Conservation (phyloP, 2,888 invertebrate species). For the Timema podura region DNA sequence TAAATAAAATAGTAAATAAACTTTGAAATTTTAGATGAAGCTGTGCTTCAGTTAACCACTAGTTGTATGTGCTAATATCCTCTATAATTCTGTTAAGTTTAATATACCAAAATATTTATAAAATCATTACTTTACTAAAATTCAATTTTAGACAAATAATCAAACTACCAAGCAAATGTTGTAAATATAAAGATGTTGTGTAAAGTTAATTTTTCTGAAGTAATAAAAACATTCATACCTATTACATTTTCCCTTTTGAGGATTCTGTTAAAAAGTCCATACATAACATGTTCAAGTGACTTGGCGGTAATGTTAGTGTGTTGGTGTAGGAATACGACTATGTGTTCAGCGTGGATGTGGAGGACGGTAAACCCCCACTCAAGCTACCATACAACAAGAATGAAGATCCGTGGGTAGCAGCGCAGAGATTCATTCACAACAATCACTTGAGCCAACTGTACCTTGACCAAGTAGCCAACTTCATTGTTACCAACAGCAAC, state of each 20-base stretch:
- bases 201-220: no score
- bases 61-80: no score
- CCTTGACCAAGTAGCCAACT: constrained; percentile 86
- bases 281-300: background rate
- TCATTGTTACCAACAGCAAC: constrained; percentile 76
- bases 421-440: constrained; percentile 84
- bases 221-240: background rate
- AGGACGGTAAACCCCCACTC: constrained; percentile 81
- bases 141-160: no score
- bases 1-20: no score
- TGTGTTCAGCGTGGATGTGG: constrained; percentile 93
- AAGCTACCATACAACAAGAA: constrained; percentile 87
- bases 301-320: background rate
- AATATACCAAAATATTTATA: no score
- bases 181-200: no score
- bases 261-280: no score
- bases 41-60: no score
- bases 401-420: constrained; percentile 90
- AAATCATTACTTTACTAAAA: no score
- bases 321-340: constrained; percentile 75
- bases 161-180: no score
- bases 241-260: background rate
- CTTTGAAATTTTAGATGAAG: no score
- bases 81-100: no score
- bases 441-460: constrained; percentile 80